Evolutionary conservation across 2,888 invertebrate genomes (phyloP).

Genomic region (Syrphus vitripennis): DNA sequence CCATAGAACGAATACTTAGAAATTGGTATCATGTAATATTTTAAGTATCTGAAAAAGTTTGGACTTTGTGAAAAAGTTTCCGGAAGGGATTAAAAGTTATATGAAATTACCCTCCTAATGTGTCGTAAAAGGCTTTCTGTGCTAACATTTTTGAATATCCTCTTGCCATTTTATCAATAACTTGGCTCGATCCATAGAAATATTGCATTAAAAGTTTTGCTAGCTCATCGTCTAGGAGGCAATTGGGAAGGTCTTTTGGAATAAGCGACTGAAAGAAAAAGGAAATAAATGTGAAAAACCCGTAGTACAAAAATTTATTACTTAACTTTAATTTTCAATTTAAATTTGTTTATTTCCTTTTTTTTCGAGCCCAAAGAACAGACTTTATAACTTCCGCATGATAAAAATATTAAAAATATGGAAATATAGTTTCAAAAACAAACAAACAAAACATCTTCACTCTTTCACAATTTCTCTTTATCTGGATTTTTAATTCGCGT

Average conservation of each 20-base stretch:
- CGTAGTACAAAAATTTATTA: background rate
- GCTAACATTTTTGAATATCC: slow-evolving; percentile 72
- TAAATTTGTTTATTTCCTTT: no score
- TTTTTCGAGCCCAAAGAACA: no score
- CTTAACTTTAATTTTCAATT: background rate
- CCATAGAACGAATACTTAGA: slow-evolving; percentile 79
- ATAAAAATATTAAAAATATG: no score
- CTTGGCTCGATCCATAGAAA: slow-evolving; percentile 77
- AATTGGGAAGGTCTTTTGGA: slow-evolving; percentile 76
- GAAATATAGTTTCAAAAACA: no score
- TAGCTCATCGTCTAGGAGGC: slow-evolving; percentile 75
- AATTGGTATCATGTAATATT: slow-evolving; percentile 77
- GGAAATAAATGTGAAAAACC: background rate
- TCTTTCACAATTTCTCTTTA: no score
- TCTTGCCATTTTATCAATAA: slow-evolving; percentile 74
- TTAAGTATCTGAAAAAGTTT: slow-evolving; percentile 74
- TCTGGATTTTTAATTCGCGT: no score
- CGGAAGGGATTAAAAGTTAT: background rate
- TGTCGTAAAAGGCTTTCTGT: slow-evolving; percentile 78
- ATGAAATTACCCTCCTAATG: slow-evolving; percentile 76
- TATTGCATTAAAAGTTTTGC: slow-evolving; percentile 77
- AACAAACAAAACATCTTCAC: no score
- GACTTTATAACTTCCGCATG: no score
- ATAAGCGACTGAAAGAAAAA: slow-evolving; percentile 75
- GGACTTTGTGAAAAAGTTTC: slow-evolving; percentile 1